Evolutionary conservation across 2,888 invertebrate species (phyloP), one percentile per base, ranked within the genome.

Genomic region (Xanthia icteritia): DNA sequence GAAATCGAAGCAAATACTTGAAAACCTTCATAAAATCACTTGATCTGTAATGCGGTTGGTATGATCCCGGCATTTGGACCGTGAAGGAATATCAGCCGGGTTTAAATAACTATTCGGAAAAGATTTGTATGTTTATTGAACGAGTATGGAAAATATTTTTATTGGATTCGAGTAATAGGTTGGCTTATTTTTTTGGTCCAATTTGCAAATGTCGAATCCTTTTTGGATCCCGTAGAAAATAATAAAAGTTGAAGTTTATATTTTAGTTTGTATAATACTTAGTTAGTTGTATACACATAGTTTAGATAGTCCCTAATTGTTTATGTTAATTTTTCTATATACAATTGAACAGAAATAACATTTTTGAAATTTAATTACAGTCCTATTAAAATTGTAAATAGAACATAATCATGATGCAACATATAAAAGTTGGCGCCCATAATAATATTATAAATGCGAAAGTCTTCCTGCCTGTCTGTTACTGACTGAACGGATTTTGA

Each of bases 1-100:
- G 64, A 79, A 77, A 73, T 58, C 60, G 60, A 69, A 69, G 77
- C 82, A 61, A 83, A 77, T 84, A 81, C 85, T 83, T 83, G 84
- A 75, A 58, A 70, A 70, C 54, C 54, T 76, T 61, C 72, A 84
- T 73, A 80, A 84, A 84, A 76, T 67, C 72, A 78, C 51, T 71
- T 61, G 76, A 80, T 80, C 66, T 60, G 72, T 75, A 63, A 81
- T 76, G 69, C 73, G 76, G 72, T 48, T 39, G 54, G 65, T 31
- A 73, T 77, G 80, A 85, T 85, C 70, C 58, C 13, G 27, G 45
- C 23, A 71, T 82, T 73, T 77, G 73, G 65, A 83, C 77, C 86
- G 82, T 85, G 86, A 77, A 31, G 67, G 60, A n/a, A 63, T 84
- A 81, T 77, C 85, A n/a, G 74, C 0, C 72, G 54, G 76, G 54